Evolutionary conservation across 2,888 invertebrate genomes (phyloP).

Genomic region (Stegana nigrithorax): DNA sequence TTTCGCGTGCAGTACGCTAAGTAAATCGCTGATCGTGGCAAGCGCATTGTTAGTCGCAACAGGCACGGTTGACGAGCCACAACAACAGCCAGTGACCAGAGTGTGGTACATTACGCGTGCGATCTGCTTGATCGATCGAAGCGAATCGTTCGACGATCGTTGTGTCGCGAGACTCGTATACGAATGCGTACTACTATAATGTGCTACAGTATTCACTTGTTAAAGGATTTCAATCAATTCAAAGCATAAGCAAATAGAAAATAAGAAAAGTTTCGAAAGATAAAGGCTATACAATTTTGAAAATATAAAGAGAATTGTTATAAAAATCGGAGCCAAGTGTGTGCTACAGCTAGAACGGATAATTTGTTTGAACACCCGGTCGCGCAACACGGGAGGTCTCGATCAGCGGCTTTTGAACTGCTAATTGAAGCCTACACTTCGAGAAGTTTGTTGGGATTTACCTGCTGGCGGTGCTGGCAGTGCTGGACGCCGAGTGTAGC

Average conservation of each 20-base stretch:
- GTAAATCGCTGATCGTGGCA: conserved; percentile 39
- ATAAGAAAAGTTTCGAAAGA: too few species aligned
- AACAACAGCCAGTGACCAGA: conserved; percentile 39
- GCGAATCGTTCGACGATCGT: too few species aligned
- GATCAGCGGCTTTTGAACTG: neutral
- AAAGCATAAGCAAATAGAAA: too few species aligned
- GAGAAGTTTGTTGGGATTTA: neutral
- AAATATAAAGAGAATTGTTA: too few species aligned
- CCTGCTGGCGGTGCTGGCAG: conserved; percentile 1
- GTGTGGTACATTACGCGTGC: neutral
- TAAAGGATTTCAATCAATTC: too few species aligned
- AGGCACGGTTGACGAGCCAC: conserved; percentile 65
- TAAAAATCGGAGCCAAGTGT: too few species aligned
- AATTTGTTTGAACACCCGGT: too few species aligned
- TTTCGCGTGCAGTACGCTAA: conserved; percentile 20
- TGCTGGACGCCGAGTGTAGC: neutral
- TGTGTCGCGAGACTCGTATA: too few species aligned
- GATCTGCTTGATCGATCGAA: neutral
- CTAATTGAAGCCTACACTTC: conserved; percentile 7
- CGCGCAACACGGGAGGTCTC: conserved; percentile 2
- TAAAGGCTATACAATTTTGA: too few species aligned
- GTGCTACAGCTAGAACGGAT: too few species aligned
- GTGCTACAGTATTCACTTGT: too few species aligned
- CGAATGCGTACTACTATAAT: too few species aligned
- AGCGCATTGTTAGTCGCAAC: conserved; percentile 59